Conservation (phyloP, 2,888 invertebrate species). For the Gastrophysa polygoni region DNA sequence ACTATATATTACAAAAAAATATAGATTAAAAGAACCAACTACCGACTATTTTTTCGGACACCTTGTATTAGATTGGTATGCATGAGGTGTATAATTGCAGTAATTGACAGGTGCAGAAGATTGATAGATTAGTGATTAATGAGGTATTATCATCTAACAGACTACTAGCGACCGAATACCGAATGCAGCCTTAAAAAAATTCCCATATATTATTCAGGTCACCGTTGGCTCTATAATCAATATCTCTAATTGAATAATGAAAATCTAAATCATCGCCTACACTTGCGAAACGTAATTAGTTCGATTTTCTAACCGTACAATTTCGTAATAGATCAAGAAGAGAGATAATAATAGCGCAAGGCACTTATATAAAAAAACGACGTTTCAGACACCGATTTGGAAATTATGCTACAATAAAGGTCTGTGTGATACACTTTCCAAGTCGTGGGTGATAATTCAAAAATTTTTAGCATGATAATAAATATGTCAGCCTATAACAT, state of each 20-base stretch:
- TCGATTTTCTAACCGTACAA: constrained; percentile 12
- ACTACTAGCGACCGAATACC: not conserved
- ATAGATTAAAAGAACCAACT: no score
- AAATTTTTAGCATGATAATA: constrained; percentile 42
- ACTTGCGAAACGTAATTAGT: constrained; percentile 18
- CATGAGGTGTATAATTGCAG: not conserved
- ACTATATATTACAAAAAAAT: no score
- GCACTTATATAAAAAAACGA: constrained; percentile 13
- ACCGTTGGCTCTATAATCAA: constrained; percentile 17
- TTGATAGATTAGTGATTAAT: not conserved
- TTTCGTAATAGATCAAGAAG: constrained; percentile 21
- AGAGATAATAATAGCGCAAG: constrained; percentile 18
- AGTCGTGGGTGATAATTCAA: constrained; percentile 49
- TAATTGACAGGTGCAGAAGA: constrained; percentile 1
- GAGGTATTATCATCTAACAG: not conserved
- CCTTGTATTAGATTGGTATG: no score
- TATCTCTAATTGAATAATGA: constrained; percentile 22
- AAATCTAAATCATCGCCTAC: constrained; percentile 18
- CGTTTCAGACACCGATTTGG: constrained; percentile 25
- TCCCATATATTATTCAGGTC: not conserved
- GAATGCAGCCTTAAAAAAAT: not conserved
- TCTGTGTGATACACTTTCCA: constrained; percentile 35
- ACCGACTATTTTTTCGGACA: no score
- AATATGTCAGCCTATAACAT: constrained; percentile 38
- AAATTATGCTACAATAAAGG: constrained; percentile 21